Conservation (phyloP, 2,113 vertebrate species). For the Phocoena sinus region DNA sequence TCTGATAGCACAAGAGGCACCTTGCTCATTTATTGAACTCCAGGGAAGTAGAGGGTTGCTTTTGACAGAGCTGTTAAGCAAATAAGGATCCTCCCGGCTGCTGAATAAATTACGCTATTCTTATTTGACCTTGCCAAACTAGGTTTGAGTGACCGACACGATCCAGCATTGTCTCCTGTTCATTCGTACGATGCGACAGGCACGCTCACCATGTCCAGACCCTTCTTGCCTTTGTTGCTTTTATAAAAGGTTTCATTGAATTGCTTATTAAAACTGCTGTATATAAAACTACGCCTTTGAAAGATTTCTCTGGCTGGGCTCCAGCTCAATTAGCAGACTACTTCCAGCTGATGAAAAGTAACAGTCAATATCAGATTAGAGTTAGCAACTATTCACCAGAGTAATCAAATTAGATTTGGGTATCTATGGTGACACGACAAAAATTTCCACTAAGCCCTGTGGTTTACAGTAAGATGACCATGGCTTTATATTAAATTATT, state of each 20-base stretch:
- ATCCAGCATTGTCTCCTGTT: conserved; percentile 42
- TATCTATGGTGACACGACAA: conserved; percentile 63
- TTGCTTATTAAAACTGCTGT: conserved; percentile 71
- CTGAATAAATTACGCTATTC: conserved; percentile 61
- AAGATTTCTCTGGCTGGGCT: conserved; percentile 69
- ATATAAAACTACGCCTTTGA: conserved; percentile 68
- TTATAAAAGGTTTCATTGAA: conserved; percentile 69
- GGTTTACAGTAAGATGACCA: conserved; percentile 44
- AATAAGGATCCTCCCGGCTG: conserved; percentile 39
- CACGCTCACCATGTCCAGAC: conserved; percentile 15
- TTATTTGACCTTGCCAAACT: conserved; percentile 65
- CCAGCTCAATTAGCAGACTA: conserved; percentile 74
- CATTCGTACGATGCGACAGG: neutral
- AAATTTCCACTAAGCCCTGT: conserved; percentile 45
- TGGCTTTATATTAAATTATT: conserved; percentile 57
- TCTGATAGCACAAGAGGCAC: neutral
- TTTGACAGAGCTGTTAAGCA: conserved; percentile 54
- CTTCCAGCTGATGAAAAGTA: conserved; percentile 71
- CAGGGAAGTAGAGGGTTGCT: neutral
- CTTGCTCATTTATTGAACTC: conserved; percentile 44
- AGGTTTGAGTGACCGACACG: conserved; percentile 59
- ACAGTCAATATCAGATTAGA: conserved; percentile 70
- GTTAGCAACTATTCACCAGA: conserved; percentile 64
- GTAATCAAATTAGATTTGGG: conserved; percentile 66
- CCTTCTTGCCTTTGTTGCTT: conserved; percentile 65